These are phyloP conservation scores for Cercopithecus neglectus DNA, from an alignment of 2,797 vertebrate genomes.

Conservation along the genomic window DNA sequence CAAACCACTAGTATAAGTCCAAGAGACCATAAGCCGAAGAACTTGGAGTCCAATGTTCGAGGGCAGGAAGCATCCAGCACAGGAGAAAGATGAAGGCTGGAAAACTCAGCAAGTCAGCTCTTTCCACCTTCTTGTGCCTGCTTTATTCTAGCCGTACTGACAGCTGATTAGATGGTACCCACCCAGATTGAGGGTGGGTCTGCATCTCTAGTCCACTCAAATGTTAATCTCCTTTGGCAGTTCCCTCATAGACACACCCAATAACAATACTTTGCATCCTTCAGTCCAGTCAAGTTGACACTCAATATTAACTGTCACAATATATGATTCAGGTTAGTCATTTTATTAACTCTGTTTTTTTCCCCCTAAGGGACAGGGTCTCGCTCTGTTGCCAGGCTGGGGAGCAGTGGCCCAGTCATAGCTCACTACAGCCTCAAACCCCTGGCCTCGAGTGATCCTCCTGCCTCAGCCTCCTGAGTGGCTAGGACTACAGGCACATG, in stretches of 20 bases:
- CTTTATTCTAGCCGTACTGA: neutral
- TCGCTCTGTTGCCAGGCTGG: neutral
- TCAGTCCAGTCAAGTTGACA: neutral
- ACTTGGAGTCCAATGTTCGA: neutral
- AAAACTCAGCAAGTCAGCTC: neutral
- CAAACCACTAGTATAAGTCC: neutral
- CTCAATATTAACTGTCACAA: neutral
- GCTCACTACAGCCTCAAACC: neutral
- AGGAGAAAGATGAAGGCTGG: neutral
- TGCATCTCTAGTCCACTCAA: neutral
- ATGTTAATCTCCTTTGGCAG: neutral
- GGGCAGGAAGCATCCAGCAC: neutral
- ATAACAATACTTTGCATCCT: neutral
- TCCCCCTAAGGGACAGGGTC: neutral
- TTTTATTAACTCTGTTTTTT: neutral
- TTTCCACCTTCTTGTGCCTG: neutral
- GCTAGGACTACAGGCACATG: neutral
- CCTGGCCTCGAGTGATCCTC: neutral
- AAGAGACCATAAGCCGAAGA: neutral
- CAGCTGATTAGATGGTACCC: neutral
- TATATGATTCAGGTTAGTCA: neutral
- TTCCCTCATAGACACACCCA: neutral
- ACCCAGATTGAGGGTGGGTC: neutral
- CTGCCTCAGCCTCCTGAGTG: neutral
- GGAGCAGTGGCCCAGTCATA: neutral